Percentiles rank a stretch among this genome's conserved stretches.
These are phyloP conservation scores for Hirundo rustica DNA, from an alignment of 2,797 vertebrate species.

Conservation along the genomic window DNA sequence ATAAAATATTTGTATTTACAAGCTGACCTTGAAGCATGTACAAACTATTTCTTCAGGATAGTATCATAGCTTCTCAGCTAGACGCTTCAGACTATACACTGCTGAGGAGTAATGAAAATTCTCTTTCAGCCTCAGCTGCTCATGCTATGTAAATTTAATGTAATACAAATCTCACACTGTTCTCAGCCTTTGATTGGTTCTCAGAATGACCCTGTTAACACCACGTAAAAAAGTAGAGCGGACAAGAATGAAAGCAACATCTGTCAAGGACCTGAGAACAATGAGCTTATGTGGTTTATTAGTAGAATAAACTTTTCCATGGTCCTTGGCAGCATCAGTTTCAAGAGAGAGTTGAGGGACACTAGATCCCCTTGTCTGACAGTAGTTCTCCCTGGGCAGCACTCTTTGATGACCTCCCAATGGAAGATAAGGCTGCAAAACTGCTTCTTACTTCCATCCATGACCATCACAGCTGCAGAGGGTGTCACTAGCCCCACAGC, in stretches of 20 bases:
- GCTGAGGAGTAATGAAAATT: slow-evolving; percentile 3
- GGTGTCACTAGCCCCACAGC: not conserved
- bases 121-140: not conserved
- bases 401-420: not conserved
- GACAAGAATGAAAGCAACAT: not conserved
- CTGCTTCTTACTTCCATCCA: not conserved
- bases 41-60: not conserved
- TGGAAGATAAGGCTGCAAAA: not conserved
- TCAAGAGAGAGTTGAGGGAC: not conserved
- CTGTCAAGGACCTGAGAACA: not conserved
- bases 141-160: not conserved
- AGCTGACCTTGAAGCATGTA: not conserved
- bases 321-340: not conserved
- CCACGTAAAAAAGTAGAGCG: accelerated
- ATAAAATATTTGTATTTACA: slow-evolving; percentile 8
- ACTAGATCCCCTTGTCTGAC: not conserved
- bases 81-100: not conserved
- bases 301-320: not conserved
- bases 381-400: not conserved
- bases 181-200: not conserved
- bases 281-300: not conserved
- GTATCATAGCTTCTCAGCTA: not conserved
- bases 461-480: not conserved
- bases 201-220: not conserved
- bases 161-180: not conserved